Percentiles rank a stretch among this genome's conserved stretches.
These are phyloP conservation scores for Morone chrysops DNA, from an alignment of 2,113 vertebrate genomes.

Conservation along the genomic window DNA sequence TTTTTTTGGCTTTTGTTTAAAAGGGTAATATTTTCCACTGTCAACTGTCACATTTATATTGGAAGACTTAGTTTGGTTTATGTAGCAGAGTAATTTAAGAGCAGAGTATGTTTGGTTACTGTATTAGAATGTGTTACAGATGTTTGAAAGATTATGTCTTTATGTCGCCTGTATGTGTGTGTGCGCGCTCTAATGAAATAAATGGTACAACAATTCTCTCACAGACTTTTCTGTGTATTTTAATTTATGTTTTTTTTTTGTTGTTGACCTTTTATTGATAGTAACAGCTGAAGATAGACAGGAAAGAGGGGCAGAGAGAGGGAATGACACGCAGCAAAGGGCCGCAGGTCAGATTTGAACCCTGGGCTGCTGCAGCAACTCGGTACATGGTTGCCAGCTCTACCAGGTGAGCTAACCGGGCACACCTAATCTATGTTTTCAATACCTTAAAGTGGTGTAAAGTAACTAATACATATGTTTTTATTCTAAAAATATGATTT, in stretches of 20 bases:
- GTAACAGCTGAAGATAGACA: too few relatives aligned
- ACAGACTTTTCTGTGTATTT: neutral
- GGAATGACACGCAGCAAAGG: too few relatives aligned
- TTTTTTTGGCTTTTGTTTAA: neutral
- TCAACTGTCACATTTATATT: slow-evolving; percentile 28
- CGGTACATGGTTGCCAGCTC: too few relatives aligned
- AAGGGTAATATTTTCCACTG: slow-evolving; percentile 23
- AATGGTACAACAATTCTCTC: slow-evolving; percentile 28
- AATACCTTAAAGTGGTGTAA: too few relatives aligned
- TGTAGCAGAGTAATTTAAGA: slow-evolving; percentile 63
- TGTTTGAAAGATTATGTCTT: slow-evolving; percentile 37
- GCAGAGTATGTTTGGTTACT: slow-evolving; percentile 41
- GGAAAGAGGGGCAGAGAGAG: too few relatives aligned
- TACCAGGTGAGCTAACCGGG: too few relatives aligned
- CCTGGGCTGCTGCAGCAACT: too few relatives aligned
- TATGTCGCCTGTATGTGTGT: slow-evolving; percentile 29
- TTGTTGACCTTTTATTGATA: too few relatives aligned
- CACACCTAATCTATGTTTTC: too few relatives aligned
- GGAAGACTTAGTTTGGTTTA: slow-evolving; percentile 28
- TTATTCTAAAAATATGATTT: too few relatives aligned
- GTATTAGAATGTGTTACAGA: slow-evolving; percentile 27
- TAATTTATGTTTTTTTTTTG: neutral
- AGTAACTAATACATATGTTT: too few relatives aligned
- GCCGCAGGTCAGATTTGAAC: too few relatives aligned
- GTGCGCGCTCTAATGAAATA: slow-evolving; percentile 53